A percentile compares a stretch with the other conserved stretches of the same genome.
phyloP scores from a whole-genome alignment of 2,113 vertebrate species.

The Perca schrenkii region DNA sequence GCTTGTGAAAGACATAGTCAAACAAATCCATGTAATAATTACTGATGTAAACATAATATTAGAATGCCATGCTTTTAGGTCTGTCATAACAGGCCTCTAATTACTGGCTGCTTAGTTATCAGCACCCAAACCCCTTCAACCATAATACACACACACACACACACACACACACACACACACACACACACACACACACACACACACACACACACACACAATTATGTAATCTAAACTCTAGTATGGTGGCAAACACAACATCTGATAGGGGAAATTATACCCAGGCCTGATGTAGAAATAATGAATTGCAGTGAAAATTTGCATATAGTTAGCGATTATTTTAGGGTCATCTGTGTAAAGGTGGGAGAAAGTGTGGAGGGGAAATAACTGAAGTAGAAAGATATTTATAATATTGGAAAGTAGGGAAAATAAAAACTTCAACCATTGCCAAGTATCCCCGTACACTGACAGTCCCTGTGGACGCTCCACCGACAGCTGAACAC shows the following conservation, averaged over 20 bases:
- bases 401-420: conserved; percentile 72
- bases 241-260: neutral
- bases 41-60: neutral
- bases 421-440: conserved; percentile 66
- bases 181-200: no score
- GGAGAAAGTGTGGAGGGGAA: conserved; percentile 41
- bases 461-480: conserved; percentile 72
- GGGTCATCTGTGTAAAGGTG: conserved; percentile 43
- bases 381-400: conserved; percentile 57
- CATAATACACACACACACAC: neutral
- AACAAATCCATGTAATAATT: neutral
- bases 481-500: conserved; percentile 79
- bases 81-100: conserved; percentile 9
- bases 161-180: no score
- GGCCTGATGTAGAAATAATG: neutral
- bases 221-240: neutral
- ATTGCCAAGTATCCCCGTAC: conserved; percentile 70
- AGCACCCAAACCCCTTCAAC: neutral
- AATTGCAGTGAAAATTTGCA: neutral
- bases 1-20: neutral
- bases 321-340: conserved; percentile 14
- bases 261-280: neutral
- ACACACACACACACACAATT: neutral
- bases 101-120: conserved; percentile 20
- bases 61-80: conserved; percentile 6